phyloP scores from a whole-genome alignment of 2,113 vertebrate species.

The Aleadryas rufinucha region DNA sequence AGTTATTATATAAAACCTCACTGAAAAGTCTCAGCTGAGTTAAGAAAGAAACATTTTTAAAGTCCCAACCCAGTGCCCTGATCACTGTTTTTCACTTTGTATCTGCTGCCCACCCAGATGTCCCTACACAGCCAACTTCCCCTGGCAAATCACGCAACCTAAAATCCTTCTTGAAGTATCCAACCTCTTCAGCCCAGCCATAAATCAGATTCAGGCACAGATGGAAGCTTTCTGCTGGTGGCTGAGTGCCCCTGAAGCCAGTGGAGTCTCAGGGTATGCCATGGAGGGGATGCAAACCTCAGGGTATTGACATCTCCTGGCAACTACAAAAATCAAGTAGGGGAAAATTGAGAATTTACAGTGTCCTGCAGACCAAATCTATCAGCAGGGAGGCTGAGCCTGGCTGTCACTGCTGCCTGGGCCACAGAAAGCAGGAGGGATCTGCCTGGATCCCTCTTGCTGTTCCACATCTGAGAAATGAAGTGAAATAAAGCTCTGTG shows the following conservation, averaged over 20 bases:
- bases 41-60: background rate
- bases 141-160: background rate
- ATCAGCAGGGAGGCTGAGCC: background rate
- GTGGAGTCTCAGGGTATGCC: background rate
- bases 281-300: background rate
- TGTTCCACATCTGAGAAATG: background rate
- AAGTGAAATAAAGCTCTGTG: background rate
- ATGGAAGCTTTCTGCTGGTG: background rate
- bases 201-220: background rate
- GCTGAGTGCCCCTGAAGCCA: background rate
- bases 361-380: background rate
- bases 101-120: background rate
- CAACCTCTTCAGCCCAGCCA: background rate
- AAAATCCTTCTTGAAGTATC: background rate
- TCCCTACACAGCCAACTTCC: background rate
- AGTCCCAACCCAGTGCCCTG: fast-evolving
- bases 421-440: background rate
- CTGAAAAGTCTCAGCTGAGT: background rate
- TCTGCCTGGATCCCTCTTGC: background rate
- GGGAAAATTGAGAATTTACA: background rate
- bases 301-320: background rate
- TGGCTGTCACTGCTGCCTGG: background rate
- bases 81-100: background rate
- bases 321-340: background rate
- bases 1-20: background rate